A percentile compares a stretch with the other conserved stretches of the same genome.
Evolutionary conservation across 2,113 vertebrate species (phyloP).

Genomic region (Connochaetes taurinus): DNA sequence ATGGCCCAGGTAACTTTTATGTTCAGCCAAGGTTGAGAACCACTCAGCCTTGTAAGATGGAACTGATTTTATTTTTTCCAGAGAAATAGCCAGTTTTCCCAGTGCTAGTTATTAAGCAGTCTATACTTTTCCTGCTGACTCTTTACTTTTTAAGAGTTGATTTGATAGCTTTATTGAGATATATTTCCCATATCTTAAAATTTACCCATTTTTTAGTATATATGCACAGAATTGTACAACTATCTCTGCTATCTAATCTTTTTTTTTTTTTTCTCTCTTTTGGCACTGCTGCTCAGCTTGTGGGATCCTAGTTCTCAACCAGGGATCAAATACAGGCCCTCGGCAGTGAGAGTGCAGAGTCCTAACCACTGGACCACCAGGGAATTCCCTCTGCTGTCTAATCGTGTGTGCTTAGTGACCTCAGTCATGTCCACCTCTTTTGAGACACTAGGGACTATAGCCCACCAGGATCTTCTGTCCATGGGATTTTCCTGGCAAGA

Average conservation of each 20-base stretch:
- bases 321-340: neutral
- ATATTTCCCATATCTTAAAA: neutral
- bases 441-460: neutral
- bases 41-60: neutral
- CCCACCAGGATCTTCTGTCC: neutral
- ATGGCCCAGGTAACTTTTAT: neutral
- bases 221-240: neutral
- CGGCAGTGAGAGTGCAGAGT: neutral
- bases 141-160: neutral
- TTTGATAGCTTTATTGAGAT: neutral
- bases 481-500: neutral
- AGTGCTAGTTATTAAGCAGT: neutral
- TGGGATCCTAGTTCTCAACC: neutral
- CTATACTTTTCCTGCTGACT: neutral
- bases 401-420: neutral
- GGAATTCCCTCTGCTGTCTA: neutral
- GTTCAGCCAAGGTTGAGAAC: neutral
- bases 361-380: neutral
- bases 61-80: constrained; percentile 10
- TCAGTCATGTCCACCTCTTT: neutral
- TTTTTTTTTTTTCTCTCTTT: neutral
- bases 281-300: neutral
- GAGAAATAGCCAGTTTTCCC: neutral
- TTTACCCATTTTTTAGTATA: neutral
- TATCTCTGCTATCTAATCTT: neutral